Percentiles rank a stretch among this genome's conserved stretches.
Evolutionary conservation across 2,888 invertebrate species (phyloP).

Genomic region (Flabesymbios commensalis): DNA sequence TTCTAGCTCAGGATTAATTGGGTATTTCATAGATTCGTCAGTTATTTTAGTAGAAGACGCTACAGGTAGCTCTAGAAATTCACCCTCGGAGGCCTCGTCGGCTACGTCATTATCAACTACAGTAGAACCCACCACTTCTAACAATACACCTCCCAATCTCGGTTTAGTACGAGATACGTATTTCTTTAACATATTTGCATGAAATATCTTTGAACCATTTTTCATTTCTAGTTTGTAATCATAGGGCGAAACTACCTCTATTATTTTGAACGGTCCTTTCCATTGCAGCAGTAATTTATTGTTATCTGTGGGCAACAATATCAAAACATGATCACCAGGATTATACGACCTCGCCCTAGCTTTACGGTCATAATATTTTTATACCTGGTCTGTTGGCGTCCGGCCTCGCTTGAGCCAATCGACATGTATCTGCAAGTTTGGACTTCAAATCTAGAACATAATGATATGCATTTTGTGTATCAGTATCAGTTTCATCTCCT

Average conservation of each 20-base stretch:
- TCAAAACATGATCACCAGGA: conserved; percentile 27
- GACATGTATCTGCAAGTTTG: conserved; percentile 23
- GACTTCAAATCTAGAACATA: conserved; percentile 32
- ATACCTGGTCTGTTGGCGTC: too few relatives aligned
- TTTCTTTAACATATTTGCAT: not conserved
- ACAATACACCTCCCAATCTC: too few relatives aligned
- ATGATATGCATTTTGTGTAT: not conserved
- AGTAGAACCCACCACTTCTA: too few relatives aligned
- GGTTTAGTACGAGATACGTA: too few relatives aligned
- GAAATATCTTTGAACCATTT: not conserved
- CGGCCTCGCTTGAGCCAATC: conserved; percentile 18
- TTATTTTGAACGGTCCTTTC: conserved; percentile 7
- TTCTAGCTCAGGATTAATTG: too few relatives aligned
- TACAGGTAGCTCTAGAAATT: too few relatives aligned
- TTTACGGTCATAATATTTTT: conserved; percentile 27
- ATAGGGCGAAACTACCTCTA: not conserved
- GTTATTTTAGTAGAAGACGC: too few relatives aligned
- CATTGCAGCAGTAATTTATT: conserved; percentile 27
- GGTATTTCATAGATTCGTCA: too few relatives aligned
- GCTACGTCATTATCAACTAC: too few relatives aligned
- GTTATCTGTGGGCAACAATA: conserved; percentile 31
- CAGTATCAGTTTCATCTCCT: not conserved
- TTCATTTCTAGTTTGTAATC: too few relatives aligned
- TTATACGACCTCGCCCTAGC: conserved; percentile 8
- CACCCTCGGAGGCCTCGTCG: too few relatives aligned